A percentile compares a stretch with the other conserved stretches of the same genome.
These are phyloP conservation scores for Dasysyrphus albostriatus DNA, from an alignment of 2,888 invertebrate genomes.

Conservation along the genomic window DNA sequence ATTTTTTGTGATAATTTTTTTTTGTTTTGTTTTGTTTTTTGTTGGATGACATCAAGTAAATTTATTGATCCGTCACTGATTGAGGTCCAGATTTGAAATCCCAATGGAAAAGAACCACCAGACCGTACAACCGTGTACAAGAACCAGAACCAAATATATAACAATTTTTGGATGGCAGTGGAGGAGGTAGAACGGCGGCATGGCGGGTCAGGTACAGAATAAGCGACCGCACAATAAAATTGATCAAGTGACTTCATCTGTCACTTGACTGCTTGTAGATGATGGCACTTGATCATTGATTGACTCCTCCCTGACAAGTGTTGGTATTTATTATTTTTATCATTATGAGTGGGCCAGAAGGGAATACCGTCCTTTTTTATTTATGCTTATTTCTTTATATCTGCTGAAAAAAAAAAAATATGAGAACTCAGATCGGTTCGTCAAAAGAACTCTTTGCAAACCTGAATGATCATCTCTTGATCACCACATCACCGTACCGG, in stretches of 20 bases:
- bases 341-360: conserved; percentile 48
- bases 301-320: conserved; percentile 76
- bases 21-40: conserved; percentile 55
- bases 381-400: conserved; percentile 2
- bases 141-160: conserved; percentile 4
- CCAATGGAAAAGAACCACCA: conserved; percentile 67
- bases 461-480: conserved; percentile 53
- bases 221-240: conserved; percentile 68
- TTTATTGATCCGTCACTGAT: conserved; percentile 76
- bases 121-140: conserved; percentile 63
- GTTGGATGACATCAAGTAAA: conserved; percentile 75
- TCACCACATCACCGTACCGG: conserved; percentile 3
- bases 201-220: conserved; percentile 1
- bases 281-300: conserved; percentile 76
- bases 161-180: conserved; percentile 8
- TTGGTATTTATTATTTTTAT: conserved; percentile 74
- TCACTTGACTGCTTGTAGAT: conserved; percentile 75
- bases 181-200: conserved; percentile 6
- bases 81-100: conserved; percentile 71
- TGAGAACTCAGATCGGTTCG: conserved; percentile 37
- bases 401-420: conserved; percentile 13
- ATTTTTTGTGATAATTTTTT: conserved; percentile 28
- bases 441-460: conserved; percentile 38
- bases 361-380: conserved; percentile 8
- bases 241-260: conserved; percentile 76